phyloP scores from a whole-genome alignment of 2,797 vertebrate genomes.

The Gadopsis bispinosus region DNA sequence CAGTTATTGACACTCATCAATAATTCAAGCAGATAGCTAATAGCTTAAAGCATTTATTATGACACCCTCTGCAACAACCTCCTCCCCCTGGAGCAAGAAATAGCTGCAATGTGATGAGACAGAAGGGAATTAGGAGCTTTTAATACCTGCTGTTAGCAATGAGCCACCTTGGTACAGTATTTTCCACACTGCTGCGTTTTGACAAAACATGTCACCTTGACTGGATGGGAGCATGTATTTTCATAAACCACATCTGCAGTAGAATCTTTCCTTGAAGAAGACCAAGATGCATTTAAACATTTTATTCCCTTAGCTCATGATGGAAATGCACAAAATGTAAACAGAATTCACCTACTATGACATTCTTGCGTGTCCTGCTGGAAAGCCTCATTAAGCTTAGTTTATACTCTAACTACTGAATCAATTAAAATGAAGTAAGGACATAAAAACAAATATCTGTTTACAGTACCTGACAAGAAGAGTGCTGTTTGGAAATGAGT shows the following conservation, averaged over 20 bases:
- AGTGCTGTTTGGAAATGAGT: not conserved
- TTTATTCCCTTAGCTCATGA: not conserved
- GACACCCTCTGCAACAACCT: conserved; percentile 10
- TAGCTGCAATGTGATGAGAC: conserved; percentile 7
- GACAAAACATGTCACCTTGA: conserved; percentile 1
- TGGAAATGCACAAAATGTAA: not conserved
- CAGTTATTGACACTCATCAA: not conserved
- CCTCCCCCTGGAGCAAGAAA: conserved; percentile 25
- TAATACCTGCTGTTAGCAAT: conserved; percentile 46
- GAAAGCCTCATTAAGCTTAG: not conserved
- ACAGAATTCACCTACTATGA: not conserved
- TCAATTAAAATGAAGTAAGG: not conserved
- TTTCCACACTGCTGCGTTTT: conserved; percentile 18
- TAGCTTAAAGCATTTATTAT: not conserved
- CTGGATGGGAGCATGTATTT: not conserved
- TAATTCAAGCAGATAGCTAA: not conserved
- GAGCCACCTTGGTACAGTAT: conserved; percentile 7
- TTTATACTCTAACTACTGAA: not conserved
- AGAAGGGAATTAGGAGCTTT: conserved; percentile 33
- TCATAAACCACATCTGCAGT: not conserved
- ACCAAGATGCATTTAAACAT: not conserved
- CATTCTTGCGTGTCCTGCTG: not conserved
- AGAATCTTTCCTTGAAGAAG: not conserved
- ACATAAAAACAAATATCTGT: not conserved
- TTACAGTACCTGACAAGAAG: not conserved